A percentile compares a stretch with the other conserved stretches of the same genome.
Conservation (phyloP, 1,140 invertebrate species). For the Arctopsyche grandis region DNA sequence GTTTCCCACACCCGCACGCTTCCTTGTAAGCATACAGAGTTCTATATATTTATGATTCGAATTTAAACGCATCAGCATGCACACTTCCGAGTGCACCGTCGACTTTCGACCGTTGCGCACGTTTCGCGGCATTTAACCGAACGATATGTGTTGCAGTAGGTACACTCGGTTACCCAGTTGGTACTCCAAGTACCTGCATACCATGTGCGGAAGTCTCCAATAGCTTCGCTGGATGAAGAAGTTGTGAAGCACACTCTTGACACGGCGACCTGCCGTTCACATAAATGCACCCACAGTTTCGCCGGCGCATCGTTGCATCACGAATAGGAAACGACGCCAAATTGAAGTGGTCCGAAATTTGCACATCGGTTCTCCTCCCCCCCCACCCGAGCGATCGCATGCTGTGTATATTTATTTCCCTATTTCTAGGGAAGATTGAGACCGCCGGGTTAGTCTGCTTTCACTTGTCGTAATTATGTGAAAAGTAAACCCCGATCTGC, state of each 20-base stretch:
- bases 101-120: neutral
- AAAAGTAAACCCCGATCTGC: conserved; percentile 41
- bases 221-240: neutral
- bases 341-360: neutral
- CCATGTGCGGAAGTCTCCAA: conserved; percentile 27
- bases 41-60: no score
- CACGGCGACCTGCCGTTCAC: conserved; percentile 24
- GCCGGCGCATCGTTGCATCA: neutral
- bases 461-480: conserved; percentile 33
- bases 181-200: neutral
- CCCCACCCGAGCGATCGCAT: no score
- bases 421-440: neutral
- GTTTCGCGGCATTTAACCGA: neutral
- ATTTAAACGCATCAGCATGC: no score
- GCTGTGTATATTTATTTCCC: no score
- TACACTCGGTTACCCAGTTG: neutral
- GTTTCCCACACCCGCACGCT: no score
- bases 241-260: conserved; percentile 29
- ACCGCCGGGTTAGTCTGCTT: neutral
- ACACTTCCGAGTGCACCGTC: no score
- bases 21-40: no score
- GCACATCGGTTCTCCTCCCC: neutral
- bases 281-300: conserved; percentile 3
- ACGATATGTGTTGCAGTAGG: neutral
- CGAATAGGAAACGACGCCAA: neutral